Base-by-base conservation (phyloP, 1,140 invertebrate genomes). In the Heliconius nattereri region DNA sequence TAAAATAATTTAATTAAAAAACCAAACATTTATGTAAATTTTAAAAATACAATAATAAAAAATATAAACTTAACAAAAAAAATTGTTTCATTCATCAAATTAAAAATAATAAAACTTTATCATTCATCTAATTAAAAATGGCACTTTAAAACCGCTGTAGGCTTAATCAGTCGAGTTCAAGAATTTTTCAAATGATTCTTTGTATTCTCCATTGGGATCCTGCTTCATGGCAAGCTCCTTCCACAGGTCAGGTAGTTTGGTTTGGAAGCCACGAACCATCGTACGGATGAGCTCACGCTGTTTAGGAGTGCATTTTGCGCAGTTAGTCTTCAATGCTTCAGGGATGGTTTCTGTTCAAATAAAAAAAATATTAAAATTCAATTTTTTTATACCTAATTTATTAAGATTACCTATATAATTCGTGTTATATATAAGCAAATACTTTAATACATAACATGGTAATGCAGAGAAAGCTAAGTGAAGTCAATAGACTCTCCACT, bases 151-250 rank as follows among this genome's bases (percentile, higher is more conserved):
- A 5, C 23, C 7, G 7, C 7, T 29, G n/a, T 23, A 75, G 11
- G 72, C 82, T 80, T 92, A 91, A 40, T 92, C 84, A 2, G 77
- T 78, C 0, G 66, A 72, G n/a, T 76, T 70, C 0, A 87, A 52
- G 76, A 87, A 87, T n/a, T 81, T 52, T 2, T 52, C 60, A 29
- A 84, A 84, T 0, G 16, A 20, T 73, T 80, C 70, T 16, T 70
- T 80, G 72, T 78, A 82, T 29, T 81, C 57, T 73, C 83, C 82
- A 1, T 72, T 78, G 6, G 83, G 83, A 37, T 84, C 83, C 37
- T 82, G 66, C 19, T 82, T 79, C 52, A 82, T 35, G 16, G 45
- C 49, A 3, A 84, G 73, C 16, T 82, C 57, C 45, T 76, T 54
- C 83, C 83, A 84, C 0, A 76, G 19, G 3, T 73, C 71, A 1